Base-by-base conservation (phyloP, 1,140 invertebrate species). In the Rhagoletis pomonella region DNA sequence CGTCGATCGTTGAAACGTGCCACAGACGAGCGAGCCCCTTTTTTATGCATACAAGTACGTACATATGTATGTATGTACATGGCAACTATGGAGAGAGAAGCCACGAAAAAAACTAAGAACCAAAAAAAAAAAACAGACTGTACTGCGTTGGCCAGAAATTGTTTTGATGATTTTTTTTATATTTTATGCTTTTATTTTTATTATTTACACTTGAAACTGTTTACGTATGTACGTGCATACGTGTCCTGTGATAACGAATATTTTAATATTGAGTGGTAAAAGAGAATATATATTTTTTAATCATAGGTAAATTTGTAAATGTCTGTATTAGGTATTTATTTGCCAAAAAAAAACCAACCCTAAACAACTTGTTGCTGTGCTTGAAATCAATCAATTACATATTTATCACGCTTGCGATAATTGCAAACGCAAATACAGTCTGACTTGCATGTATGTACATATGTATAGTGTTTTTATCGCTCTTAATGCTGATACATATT, bases 281-380 rank as follows among this genome's bases (percentile, higher is more conserved):
- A 19, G 14, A 19, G 62, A 17, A 64, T n/a, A 64, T 64, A 19
- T 64, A 4, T 19, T 19, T 2, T 7, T n/a, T 60, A 9, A 60
- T 29, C 59, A 69, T 19, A 3, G 19, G 14, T 69, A 69, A 69
- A 69, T 69, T 69, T 69, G 29, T 44, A 69, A 69, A 69, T 69
- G 29, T 19, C 17, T 7, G 4, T 7, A 69, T n/a, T 29, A 3
- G 1, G 42, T 7, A 47, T 77, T 39, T 44, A 77, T 29, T 77
- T 9, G 42, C 29, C 29, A 29, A 77, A 77, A 77, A 64, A 64
- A 19, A 19, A 64, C 4, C 4, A n/a, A n/a, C 19, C 19, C n/a
- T 64, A 64, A 64, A 19, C 60, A n/a, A 19, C 60, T 1, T 19
- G 62, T 64, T 64, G 62, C n/a, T 29, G n/a, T 64, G 62, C n/a